A percentile compares a stretch with the other conserved stretches of the same genome.
Evolutionary conservation across 2,113 vertebrate genomes (phyloP).

Genomic region (Puma concolor): DNA sequence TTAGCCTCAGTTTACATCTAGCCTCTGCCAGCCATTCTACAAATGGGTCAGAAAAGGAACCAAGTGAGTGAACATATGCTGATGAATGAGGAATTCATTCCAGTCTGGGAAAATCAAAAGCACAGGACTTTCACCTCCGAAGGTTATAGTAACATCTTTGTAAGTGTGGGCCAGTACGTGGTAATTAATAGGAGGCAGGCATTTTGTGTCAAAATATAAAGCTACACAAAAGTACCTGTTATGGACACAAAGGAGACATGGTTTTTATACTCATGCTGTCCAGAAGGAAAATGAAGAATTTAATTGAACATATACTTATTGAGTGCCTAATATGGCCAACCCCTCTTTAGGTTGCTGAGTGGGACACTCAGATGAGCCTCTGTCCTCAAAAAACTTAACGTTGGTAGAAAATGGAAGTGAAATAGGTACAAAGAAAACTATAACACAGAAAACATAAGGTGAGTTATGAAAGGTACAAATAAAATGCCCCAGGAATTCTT

Average conservation of each 20-base stretch:
- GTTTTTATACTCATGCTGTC: not conserved
- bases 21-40: not conserved
- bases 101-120: constrained; percentile 29
- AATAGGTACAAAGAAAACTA: not conserved
- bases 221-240: not conserved
- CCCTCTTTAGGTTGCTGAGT: not conserved
- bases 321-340: not conserved
- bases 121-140: not conserved
- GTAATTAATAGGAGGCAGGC: not conserved
- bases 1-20: constrained; percentile 6
- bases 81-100: constrained; percentile 52
- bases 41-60: constrained; percentile 13
- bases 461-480: not conserved
- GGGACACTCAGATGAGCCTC: not conserved
- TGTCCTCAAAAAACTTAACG: not conserved
- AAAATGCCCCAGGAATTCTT: not conserved
- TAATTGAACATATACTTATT: not conserved
- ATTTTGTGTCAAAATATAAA: not conserved
- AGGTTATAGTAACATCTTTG: not conserved
- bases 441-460: not conserved
- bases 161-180: not conserved
- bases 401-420: not conserved
- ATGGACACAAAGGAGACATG: not conserved
- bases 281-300: not conserved
- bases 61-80: not conserved